Conservation (phyloP, 2,113 vertebrate genomes). For the Ia io region DNA sequence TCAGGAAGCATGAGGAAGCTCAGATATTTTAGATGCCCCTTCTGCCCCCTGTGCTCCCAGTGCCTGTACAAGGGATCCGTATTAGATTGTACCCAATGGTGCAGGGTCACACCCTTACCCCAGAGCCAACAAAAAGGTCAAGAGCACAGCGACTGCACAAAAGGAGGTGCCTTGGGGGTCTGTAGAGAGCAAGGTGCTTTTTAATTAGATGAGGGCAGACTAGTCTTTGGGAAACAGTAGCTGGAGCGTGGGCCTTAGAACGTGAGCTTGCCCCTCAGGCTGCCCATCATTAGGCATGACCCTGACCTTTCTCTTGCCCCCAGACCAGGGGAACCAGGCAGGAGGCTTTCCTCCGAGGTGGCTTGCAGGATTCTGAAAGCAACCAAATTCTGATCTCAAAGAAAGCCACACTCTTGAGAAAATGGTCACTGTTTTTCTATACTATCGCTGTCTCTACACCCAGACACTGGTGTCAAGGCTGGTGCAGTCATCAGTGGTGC, state of each 20-base stretch:
- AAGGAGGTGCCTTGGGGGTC: not conserved
- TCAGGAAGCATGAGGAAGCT: not conserved
- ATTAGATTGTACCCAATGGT: not conserved
- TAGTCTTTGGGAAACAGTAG: not conserved
- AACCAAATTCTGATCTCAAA: not conserved
- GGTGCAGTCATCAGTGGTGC: not conserved
- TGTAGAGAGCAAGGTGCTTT: not conserved
- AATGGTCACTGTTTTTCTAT: not conserved
- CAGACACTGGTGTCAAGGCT: not conserved
- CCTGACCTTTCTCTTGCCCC: not conserved
- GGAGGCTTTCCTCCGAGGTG: not conserved
- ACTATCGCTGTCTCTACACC: not conserved
- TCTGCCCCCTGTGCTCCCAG: not conserved
- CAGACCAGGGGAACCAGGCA: not conserved
- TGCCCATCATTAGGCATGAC: not conserved
- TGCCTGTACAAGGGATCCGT: not conserved
- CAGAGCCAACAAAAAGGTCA: not conserved
- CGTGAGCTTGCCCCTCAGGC: not conserved
- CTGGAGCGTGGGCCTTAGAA: not conserved
- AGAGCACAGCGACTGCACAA: not conserved
- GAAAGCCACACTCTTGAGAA: slow-evolving; percentile 10
- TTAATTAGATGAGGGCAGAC: not conserved
- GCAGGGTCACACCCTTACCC: too few relatives aligned
- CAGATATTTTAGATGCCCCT: not conserved
- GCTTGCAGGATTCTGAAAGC: not conserved